These are phyloP conservation scores for Diarsia mendica DNA, from an alignment of 2,888 invertebrate species.

Conservation along the genomic window DNA sequence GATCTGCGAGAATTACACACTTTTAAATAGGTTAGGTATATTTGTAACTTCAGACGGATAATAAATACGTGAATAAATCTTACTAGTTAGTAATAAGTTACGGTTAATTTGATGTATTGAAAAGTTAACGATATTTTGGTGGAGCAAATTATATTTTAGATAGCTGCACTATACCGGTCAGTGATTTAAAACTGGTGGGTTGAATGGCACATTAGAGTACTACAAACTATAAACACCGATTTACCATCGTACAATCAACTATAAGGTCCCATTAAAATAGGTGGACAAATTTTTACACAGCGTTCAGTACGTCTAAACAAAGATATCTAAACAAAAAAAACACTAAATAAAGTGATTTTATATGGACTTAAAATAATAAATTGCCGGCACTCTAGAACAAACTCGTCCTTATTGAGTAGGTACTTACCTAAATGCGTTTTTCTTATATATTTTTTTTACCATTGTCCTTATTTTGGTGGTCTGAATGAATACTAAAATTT, in stretches of 20 bases:
- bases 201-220: background rate
- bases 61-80: conserved; percentile 26
- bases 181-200: conserved; percentile 1
- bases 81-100: background rate
- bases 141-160: background rate
- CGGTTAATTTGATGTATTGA: conserved; percentile 34
- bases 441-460: no score
- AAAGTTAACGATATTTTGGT: conserved; percentile 3
- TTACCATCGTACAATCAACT: background rate
- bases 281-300: no score
- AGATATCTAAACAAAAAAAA: no score
- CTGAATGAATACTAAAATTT: no score
- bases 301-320: no score
- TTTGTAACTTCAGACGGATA: conserved; percentile 23
- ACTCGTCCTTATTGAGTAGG: no score
- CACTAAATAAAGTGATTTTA: no score
- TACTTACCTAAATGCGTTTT: no score
- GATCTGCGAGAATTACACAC: conserved; percentile 32
- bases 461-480: no score
- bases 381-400: no score
- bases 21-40: conserved; percentile 40
- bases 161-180: background rate
- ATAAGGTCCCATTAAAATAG: no score
- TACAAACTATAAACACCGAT: background rate
- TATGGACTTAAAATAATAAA: no score